Evolutionary conservation across 2,113 vertebrate genomes (phyloP).

Genomic region (Motacilla alba): DNA sequence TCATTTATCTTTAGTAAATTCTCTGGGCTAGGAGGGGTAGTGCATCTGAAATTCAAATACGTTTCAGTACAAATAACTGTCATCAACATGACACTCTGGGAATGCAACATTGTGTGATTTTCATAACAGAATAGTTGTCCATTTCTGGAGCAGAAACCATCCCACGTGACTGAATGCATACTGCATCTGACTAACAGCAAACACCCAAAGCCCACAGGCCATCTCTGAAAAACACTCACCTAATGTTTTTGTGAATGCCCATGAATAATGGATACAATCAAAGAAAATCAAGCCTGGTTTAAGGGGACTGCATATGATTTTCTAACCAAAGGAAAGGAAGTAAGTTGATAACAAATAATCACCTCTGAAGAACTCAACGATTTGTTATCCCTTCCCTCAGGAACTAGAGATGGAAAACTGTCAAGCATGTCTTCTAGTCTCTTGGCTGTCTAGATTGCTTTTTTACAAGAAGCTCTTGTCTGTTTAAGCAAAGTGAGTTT

Average conservation of each 20-base stretch:
- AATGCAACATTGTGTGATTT: background rate
- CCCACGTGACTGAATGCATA: background rate
- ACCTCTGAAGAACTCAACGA: background rate
- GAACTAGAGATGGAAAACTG: background rate
- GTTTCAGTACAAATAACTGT: background rate
- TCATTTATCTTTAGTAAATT: background rate
- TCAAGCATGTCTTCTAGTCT: background rate
- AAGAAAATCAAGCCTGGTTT: background rate
- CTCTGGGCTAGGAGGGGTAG: background rate
- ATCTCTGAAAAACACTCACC: background rate
- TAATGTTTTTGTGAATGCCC: background rate
- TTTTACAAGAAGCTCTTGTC: background rate
- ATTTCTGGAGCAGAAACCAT: background rate
- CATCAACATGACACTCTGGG: background rate
- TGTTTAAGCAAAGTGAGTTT: background rate
- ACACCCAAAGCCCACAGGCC: background rate
- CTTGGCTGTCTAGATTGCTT: background rate
- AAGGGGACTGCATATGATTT: background rate
- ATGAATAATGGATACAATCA: constrained; percentile 22
- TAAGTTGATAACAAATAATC: background rate
- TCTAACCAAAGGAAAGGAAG: background rate
- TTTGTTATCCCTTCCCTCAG: background rate
- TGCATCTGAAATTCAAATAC: background rate
- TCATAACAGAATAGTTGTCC: background rate
- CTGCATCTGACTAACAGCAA: background rate